Base-by-base conservation (phyloP, 2,113 vertebrate species). In the Sinocyclocheilus anophthalmus region DNA sequence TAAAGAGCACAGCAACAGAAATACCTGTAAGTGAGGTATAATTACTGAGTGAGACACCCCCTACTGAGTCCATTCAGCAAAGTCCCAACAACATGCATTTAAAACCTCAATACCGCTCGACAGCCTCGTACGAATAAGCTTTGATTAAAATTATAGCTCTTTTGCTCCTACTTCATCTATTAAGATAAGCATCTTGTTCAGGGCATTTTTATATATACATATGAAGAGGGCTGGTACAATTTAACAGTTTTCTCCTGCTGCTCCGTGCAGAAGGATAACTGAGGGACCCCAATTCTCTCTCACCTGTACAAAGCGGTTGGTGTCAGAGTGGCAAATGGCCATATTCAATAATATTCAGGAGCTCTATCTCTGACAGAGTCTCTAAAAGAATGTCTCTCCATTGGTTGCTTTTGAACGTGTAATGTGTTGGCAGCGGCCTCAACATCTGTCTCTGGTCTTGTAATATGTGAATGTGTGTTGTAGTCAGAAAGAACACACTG, bases 1-100 rank as follows among this genome's bases (percentile, higher is more conserved):
- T 94, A 94, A 94, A 93, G 93, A 92, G 92, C 91, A 91, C 91
- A 91, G 92, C 92, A 91, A 93, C 92, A 94, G 92, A 93, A 94
- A 94, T 94, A 94, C 94, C 94, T 94, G 93, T 94, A 95, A 95
- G 94, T 94, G 93, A 92, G 91, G 92, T 89, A 94, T 94, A 95
- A 95, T 95, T 94, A 94, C 92, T 88, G 88, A 77, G 87, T 48
- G 61, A 92, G 93, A 90, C 91, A 75, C 92, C 94, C 90, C 94
- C 94, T 84, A 89, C 89, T 81, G 93, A 82, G 92, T 87, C 90
- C 92, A 90, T 94, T 94, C 90, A 92, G 88, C 84, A 55, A 80
- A 86, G 87, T 87, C 88, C 91, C 88, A 92, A 94, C 93, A 94
- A 94, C 92, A 93, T 88, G 91, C 92, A 93, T 94, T 92, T 92